Evolutionary conservation across 2,888 invertebrate genomes (phyloP), one percentile per base, ranked within the genome.

Genomic region (Caenorhabditis drosophilae): DNA sequence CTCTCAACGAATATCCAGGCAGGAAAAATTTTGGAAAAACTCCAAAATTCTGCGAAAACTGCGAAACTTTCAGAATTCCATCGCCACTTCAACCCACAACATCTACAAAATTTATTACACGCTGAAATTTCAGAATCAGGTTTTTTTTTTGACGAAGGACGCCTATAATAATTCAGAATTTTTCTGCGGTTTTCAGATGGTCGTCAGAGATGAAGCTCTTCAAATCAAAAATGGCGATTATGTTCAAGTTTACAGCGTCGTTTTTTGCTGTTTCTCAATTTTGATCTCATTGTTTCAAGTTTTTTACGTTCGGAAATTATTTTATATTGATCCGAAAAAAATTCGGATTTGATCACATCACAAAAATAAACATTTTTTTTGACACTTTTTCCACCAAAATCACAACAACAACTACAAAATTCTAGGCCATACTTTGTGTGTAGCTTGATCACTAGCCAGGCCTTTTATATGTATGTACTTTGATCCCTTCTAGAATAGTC

Each of bases 111-210:
- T 73, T 20, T 64, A 68, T 22, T 73, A 73, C 42, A 51, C 64
- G n/a, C 48, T 73, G 15, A 73, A 70, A 36, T 73, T 62, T 36
- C 69, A 73, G 36, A 73, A 73, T 47, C 61, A 66, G 53, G 68
- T 68, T 12, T 18, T 34, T 44, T 25, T 7, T 15, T 16, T 47
- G 47, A 27, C 12, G 16, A 15, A 44, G 22, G n/a, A 7, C n/a
- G 36, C 36, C 15, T 15, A 44, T 20, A 44, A 7, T 16, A 31
- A 9, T 31, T 31, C 12, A 9, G 31, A 31, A 31, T n/a, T n/a
- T n/a, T n/a, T n/a, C n/a, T 31, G 7, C 31, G 12, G 7, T 18
- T 20, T 49, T 35, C 38, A 61, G 51, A 61, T 51, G 71, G 61
- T 71, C 2, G 40, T 68, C 34, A 59, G 72, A 2, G 72, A 72